phyloP scores from a whole-genome alignment of 1,140 invertebrate species.

The Monomorium pharaonis region DNA sequence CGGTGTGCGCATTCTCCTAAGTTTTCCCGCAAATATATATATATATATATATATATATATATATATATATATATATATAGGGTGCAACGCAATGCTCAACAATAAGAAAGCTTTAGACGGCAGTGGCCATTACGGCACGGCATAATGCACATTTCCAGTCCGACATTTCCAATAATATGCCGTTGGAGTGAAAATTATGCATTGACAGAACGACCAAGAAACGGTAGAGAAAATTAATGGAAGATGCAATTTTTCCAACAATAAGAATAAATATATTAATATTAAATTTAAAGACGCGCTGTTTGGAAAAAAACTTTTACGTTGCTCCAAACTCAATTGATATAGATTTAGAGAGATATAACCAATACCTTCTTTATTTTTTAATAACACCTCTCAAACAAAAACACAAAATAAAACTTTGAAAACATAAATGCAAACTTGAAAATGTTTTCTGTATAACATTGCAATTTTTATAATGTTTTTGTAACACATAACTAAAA shows the following conservation, averaged over 20 bases:
- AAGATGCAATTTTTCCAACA: slow-evolving; percentile 13
- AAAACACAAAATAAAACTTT: no score
- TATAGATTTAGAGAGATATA: no score
- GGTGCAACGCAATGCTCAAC: slow-evolving; percentile 57
- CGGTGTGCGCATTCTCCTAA: slow-evolving; percentile 33
- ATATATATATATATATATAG: background rate
- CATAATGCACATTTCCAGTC: slow-evolving; percentile 52
- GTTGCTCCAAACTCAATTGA: background rate
- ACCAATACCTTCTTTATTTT: no score
- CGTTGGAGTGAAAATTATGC: slow-evolving; percentile 54
- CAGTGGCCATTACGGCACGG: slow-evolving; percentile 45
- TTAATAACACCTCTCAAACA: no score
- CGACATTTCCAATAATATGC: slow-evolving; percentile 52
- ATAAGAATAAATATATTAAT: slow-evolving; percentile 14
- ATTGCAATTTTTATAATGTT: no score
- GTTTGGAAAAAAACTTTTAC: background rate
- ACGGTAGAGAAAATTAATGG: slow-evolving; percentile 28
- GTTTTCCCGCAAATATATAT: slow-evolving; percentile 21
- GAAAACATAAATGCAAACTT: no score
- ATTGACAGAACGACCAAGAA: slow-evolving; percentile 55
- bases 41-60: no score
- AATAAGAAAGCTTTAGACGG: slow-evolving; percentile 52
- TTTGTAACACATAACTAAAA: no score
- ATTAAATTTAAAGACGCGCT: background rate
- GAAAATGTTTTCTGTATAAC: no score